phyloP scores from a whole-genome alignment of 2,113 vertebrate genomes.

The Heloderma charlesbogerti region DNA sequence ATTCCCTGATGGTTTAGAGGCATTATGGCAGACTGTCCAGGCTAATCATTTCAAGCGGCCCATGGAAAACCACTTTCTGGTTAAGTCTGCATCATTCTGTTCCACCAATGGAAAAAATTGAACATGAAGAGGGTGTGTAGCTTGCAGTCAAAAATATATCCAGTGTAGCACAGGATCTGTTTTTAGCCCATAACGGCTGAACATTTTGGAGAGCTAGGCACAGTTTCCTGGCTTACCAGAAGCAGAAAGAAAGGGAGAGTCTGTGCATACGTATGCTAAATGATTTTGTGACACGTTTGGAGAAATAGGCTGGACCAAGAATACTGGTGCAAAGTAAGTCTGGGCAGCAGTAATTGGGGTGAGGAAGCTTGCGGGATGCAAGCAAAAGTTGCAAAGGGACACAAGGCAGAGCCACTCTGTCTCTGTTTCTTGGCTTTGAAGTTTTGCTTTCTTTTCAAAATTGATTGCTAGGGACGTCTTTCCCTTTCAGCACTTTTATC shows the following conservation, averaged over 20 bases:
- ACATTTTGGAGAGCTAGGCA: slow-evolving; percentile 80
- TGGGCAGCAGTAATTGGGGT: neutral
- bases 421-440: neutral
- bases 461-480: neutral
- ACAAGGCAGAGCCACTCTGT: accelerated
- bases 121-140: slow-evolving; percentile 81
- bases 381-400: neutral
- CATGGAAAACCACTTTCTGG: slow-evolving; percentile 85
- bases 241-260: slow-evolving; percentile 48
- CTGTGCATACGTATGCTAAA: slow-evolving; percentile 28
- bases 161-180: slow-evolving; percentile 74
- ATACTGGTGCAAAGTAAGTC: slow-evolving; percentile 66
- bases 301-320: neutral
- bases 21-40: slow-evolving; percentile 76
- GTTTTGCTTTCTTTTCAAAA: neutral
- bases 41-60: slow-evolving; percentile 78
- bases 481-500: slow-evolving; percentile 44
- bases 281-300: neutral
- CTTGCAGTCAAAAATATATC: slow-evolving; percentile 82
- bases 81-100: slow-evolving; percentile 80
- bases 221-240: slow-evolving; percentile 75
- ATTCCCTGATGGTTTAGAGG: slow-evolving; percentile 78
- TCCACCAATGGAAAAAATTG: slow-evolving; percentile 88
- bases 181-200: slow-evolving; percentile 81
- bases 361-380: neutral